Percentiles rank a stretch among this genome's conserved stretches.
phyloP scores from a whole-genome alignment of 2,888 invertebrate genomes.

The Melieria crassipennis region DNA sequence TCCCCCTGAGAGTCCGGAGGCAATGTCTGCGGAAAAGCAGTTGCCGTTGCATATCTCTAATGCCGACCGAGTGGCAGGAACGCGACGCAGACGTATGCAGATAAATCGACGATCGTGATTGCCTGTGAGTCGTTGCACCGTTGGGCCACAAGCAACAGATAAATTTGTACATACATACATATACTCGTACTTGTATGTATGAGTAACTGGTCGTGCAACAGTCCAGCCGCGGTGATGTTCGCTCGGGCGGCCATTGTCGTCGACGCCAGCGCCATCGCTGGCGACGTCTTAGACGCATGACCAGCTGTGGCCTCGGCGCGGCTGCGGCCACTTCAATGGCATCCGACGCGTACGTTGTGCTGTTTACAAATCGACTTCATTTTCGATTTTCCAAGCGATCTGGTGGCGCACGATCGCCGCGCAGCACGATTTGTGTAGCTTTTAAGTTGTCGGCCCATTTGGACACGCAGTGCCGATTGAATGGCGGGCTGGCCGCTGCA shows the following conservation, averaged over 20 bases:
- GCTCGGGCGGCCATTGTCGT: not conserved
- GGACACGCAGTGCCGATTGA: not conserved
- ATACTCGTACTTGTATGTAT: not conserved
- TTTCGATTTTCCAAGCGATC: slow-evolving; percentile 1
- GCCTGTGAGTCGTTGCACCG: not conserved
- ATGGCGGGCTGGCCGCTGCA: too few relatives aligned
- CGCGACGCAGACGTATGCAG: too few relatives aligned
- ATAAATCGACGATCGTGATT: slow-evolving; percentile 4
- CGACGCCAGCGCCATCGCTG: not conserved
- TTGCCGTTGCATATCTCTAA: not conserved
- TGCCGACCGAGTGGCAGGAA: too few relatives aligned
- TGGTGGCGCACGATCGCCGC: not conserved
- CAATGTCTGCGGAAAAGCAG: not conserved
- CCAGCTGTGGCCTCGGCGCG: not conserved
- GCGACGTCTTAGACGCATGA: not conserved
- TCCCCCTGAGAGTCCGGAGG: not conserved
- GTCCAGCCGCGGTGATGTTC: not conserved
- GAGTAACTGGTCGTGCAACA: not conserved
- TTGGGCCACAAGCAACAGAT: too few relatives aligned
- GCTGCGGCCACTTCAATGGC: not conserved
- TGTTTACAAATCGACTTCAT: slow-evolving; percentile 2
- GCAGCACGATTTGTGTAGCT: not conserved
- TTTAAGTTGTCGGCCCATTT: not conserved
- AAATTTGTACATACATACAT: not conserved
- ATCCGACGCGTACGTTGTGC: not conserved